Evolutionary conservation across 2,113 vertebrate genomes (phyloP).

Genomic region (Pongo abelii): DNA sequence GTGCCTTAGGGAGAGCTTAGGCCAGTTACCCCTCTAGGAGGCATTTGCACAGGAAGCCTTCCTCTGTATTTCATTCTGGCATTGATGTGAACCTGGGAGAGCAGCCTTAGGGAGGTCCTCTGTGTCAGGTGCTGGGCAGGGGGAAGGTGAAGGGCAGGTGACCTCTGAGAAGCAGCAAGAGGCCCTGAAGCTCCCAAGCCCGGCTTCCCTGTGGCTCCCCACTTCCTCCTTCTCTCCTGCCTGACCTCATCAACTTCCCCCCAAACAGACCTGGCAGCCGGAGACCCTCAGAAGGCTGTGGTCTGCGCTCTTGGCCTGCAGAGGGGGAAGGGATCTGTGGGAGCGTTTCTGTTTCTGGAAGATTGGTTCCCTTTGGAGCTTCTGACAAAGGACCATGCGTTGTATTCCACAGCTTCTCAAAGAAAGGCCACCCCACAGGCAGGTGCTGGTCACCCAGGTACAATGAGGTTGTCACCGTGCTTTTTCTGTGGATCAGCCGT

Average conservation of each 20-base stretch:
- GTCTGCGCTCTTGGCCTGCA: neutral
- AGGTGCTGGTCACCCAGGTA: accelerated
- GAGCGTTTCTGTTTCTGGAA: neutral
- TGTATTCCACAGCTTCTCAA: neutral
- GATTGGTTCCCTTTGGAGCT: accelerated
- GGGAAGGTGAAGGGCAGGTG: accelerated
- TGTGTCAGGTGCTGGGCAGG: accelerated
- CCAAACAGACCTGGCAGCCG: neutral
- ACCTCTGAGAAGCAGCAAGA: neutral
- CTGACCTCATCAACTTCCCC: neutral
- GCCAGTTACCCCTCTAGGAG: neutral
- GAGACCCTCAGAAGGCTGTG: neutral
- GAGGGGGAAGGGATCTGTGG: neutral
- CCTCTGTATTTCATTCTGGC: neutral
- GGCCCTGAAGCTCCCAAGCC: neutral
- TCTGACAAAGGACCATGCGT: neutral
- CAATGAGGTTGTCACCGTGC: neutral
- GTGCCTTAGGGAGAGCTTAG: neutral
- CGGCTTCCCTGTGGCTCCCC: neutral
- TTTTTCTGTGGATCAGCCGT: neutral
- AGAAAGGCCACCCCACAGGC: neutral
- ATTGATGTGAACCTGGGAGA: neutral
- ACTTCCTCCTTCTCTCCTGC: neutral
- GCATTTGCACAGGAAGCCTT: neutral
- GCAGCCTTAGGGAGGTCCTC: too few relatives aligned